Evolutionary conservation across 2,113 vertebrate genomes (phyloP), one percentile per base, ranked within the genome.

Genomic region (Nycticryphes semicollaris): DNA sequence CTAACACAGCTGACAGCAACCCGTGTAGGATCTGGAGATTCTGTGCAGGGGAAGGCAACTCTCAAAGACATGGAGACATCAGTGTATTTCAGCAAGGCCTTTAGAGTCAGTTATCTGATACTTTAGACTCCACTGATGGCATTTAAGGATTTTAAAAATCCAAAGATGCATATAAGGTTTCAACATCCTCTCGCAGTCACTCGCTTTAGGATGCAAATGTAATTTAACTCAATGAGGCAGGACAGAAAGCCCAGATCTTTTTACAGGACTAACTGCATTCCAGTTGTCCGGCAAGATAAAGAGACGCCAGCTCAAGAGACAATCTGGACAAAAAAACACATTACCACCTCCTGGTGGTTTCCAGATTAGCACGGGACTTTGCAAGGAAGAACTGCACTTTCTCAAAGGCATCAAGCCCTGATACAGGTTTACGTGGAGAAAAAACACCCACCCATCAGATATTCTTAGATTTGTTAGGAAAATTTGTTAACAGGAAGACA

Each of bases 211-310:
- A 93, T 88, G 84, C 54, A 94, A 93, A 94, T 79, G 64, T 19
- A 84, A 72, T 77, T 92, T 82, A 93, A 95, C 35, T 76, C 50
- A 81, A 73, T 95, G 76, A 90, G 43, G 64, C n/a, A 78, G 64
- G 75, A 94, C 24, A 84, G 78, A 94, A 91, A 94, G 66, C 64
- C 50, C 85, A 86, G 68, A 80, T 31, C 25, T 88, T 93, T 82
- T 48, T n/a, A 92, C 30, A 62, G 28, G n/a, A 90, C 84, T 51
- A 89, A 30, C 43, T 64, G 51, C 39, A 89, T 92, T 91, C 45
- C 84, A 84, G 77, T 57, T 78, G 59, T 45, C 27, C 14, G 45
- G 53, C 51, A 59, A 79, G 84, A 92, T 84, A 84, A 90, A 94
- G 72, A 74, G 78, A 53, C 3, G 27, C 18, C 84, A 86, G 59